Base-by-base conservation (phyloP, 2,888 invertebrate species). In the Drosophila macrospina region DNA sequence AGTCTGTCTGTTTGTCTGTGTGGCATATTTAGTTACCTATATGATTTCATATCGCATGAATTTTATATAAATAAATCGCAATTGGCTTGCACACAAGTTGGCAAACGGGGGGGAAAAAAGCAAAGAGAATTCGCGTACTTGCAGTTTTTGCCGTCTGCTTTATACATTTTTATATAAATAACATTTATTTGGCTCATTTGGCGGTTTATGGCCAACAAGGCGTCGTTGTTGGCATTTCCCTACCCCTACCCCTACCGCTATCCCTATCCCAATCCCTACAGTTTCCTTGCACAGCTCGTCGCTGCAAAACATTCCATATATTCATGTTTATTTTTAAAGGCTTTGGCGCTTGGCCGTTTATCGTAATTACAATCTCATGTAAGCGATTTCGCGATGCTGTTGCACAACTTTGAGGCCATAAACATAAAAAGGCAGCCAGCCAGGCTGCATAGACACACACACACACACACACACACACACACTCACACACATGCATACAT, bases 101-200 rank as follows among this genome's bases (percentile, higher is more conserved):
- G 32, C 44, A 42, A 37, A 54, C 16, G 37, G 7, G 32, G 7
- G 10, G 56, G 11, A 59, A 37, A 44, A 34, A 42, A 45, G 28
- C 8, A 36, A 42, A 57, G 34, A 13, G 45, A 64, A 57, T 47
- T 71, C 78, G 69, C 69, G 45, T 63, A 72, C 78, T 84, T 77
- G 80, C 83, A 83, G 67, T 69, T 77, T 70, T 69, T 82, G 66
- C 65, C 48, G 47, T 61, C 65, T 72, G 60, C 55, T 54, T 42
- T 42, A 48, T 56, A 48, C 47, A 48, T 56, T 59, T 63, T 59
- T 75, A 63, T 87, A 89, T 82, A 88, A 89, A 89, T 86, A 89
- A 86, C 86, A 86, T 89, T 86, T 86, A 86, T 89, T 89, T 86
- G 86, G 86, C 89, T 86, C 86, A 88, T 88, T 89, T 88, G 89